Evolutionary conservation across 2,888 invertebrate species (phyloP).

Genomic region (Molorchus minor): DNA sequence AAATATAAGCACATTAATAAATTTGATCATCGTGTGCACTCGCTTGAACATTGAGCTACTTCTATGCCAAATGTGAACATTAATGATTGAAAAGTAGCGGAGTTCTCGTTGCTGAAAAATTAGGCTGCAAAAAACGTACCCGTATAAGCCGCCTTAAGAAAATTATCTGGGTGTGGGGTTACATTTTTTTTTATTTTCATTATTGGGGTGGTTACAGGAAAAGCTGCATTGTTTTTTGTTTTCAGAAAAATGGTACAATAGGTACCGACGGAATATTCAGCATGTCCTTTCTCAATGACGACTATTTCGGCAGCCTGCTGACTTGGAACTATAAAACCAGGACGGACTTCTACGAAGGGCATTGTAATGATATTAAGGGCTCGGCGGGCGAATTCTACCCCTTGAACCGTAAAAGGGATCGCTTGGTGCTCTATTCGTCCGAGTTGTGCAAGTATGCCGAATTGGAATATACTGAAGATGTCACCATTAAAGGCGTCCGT

Average conservation of each 20-base stretch:
- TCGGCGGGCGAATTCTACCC: slow-evolving; percentile 85
- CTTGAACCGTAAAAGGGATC: slow-evolving; percentile 69
- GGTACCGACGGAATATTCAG: slow-evolving; percentile 77
- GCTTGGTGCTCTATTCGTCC: slow-evolving; percentile 73
- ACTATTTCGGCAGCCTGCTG: slow-evolving; percentile 74
- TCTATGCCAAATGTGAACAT: no score
- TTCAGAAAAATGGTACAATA: slow-evolving; percentile 78
- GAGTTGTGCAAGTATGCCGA: slow-evolving; percentile 78
- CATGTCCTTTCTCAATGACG: slow-evolving; percentile 74
- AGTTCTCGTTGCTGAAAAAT: no score
- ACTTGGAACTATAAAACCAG: slow-evolving; percentile 76
- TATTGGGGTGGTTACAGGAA: no score
- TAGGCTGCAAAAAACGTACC: no score
- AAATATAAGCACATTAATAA: no score
- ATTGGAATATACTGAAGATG: slow-evolving; percentile 70
- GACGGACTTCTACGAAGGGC: slow-evolving; percentile 66
- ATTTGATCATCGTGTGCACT: no score
- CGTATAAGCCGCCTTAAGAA: no score
- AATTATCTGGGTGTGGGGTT: no score
- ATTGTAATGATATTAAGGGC: slow-evolving; percentile 73
- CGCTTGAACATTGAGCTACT: no score
- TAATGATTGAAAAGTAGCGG: no score
- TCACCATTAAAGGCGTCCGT: slow-evolving; percentile 67
- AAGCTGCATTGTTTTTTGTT: slow-evolving; percentile 41
- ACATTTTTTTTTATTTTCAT: no score